phyloP scores from a whole-genome alignment of 2,797 vertebrate species.

The Cuniculus paca region DNA sequence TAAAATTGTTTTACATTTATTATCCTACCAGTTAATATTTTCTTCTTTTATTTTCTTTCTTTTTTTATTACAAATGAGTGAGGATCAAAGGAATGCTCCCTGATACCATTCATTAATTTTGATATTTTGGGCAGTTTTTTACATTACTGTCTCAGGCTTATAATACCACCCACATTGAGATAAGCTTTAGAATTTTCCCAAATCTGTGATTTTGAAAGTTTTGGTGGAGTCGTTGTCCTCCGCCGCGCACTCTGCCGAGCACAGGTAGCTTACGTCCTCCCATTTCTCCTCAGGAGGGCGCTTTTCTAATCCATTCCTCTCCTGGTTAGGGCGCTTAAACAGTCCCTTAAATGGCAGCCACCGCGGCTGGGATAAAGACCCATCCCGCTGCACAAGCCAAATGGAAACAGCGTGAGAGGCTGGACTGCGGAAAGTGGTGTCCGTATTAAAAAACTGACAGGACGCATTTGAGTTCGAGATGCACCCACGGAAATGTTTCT shows the following conservation, averaged over 20 bases:
- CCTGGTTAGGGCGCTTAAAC: slow-evolving; percentile 59
- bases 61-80: neutral
- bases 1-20: neutral
- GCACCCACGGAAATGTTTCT: slow-evolving; percentile 59
- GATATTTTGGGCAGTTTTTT: neutral
- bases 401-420: slow-evolving; percentile 28
- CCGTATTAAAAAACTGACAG: slow-evolving; percentile 57
- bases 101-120: neutral
- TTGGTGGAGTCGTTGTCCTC: neutral
- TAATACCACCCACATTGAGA: neutral
- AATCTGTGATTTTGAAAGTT: neutral
- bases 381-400: neutral
- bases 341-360: slow-evolving; percentile 56
- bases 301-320: slow-evolving; percentile 47
- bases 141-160: neutral
- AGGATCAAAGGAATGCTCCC: neutral
- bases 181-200: neutral
- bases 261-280: neutral
- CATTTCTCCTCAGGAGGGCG: neutral
- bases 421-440: neutral
- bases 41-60: neutral
- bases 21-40: neutral
- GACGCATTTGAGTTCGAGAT: slow-evolving; percentile 29
- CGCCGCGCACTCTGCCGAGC: neutral
- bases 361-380: neutral